Evolutionary conservation across 2,797 vertebrate species (phyloP).

Genomic region (Distichodus sexfasciatus): DNA sequence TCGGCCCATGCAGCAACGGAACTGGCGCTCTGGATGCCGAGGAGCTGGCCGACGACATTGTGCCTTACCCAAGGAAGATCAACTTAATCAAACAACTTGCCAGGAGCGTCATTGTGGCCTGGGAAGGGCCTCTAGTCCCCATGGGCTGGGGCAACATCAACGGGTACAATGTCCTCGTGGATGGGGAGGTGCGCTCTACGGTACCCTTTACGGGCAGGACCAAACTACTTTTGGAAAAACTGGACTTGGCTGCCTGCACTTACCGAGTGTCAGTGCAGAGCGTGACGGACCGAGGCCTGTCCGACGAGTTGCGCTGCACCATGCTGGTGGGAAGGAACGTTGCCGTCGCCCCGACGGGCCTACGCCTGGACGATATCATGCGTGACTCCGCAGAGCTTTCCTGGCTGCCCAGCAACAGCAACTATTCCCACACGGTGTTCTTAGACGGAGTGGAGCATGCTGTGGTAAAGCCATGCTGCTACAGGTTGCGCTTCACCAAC

Average conservation of each 20-base stretch:
- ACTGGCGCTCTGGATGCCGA: slow-evolving; percentile 77
- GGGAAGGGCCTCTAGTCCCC: slow-evolving; percentile 88
- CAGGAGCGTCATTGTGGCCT: slow-evolving; percentile 96
- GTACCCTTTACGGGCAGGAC: slow-evolving; percentile 79
- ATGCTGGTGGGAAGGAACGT: slow-evolving; percentile 91
- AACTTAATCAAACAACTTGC: slow-evolving; percentile 96
- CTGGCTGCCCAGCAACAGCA: slow-evolving; percentile 96
- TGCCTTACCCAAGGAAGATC: slow-evolving; percentile 97
- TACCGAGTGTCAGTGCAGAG: slow-evolving; percentile 91
- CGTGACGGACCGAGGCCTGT: slow-evolving; percentile 82
- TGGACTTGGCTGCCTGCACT: slow-evolving; percentile 84
- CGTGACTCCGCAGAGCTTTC: slow-evolving; percentile 90
- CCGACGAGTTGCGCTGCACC: slow-evolving; percentile 91
- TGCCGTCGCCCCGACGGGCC: slow-evolving; percentile 87
- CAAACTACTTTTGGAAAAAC: slow-evolving; percentile 92
- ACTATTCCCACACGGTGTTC: slow-evolving; percentile 92
- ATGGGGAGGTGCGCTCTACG: slow-evolving; percentile 84
- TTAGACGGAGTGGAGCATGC: slow-evolving; percentile 88
- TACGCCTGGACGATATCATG: slow-evolving; percentile 88
- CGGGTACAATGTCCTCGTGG: slow-evolving; percentile 90
- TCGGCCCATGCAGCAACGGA: slow-evolving; percentile 78
- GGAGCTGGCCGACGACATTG: slow-evolving; percentile 88
- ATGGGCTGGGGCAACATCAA: slow-evolving; percentile 87
- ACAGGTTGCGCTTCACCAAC: slow-evolving; percentile 86
- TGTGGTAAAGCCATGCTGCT: slow-evolving; percentile 80